Base-by-base conservation (phyloP, 1,140 invertebrate genomes). In the Euura lappo region DNA sequence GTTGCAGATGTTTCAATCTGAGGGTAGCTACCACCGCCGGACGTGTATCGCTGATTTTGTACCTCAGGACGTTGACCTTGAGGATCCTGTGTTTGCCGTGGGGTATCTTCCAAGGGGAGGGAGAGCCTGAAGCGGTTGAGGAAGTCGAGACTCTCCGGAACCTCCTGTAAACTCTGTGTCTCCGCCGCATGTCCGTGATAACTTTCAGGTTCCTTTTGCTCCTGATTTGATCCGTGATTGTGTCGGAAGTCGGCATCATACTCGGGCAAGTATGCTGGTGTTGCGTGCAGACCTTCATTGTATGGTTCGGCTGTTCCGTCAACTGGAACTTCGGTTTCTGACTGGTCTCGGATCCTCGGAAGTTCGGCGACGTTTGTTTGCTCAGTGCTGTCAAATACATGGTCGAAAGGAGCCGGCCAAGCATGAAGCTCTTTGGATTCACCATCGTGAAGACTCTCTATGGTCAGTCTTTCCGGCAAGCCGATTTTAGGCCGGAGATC, bases 341-440 rank as follows among this genome's bases (percentile, higher is more conserved):
- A n/a, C 8, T 8, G 10, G 6, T 8, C 10, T 60, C 13, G 8
- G 13, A 60, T 6, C 3, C 10, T 8, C 51, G n/a, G n/a, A 70
- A 45, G 42, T 45, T 70, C 28, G 11, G 68, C n/a, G n/a, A 69
- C 46, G 46, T 75, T 77, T 0, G 70, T 71, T 7, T 77, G 78
- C 67, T 78, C 75, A 0, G 78, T 78, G 8, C 78, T 75, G 11
- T 84, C 85, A 10, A 78, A 80, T 2, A 78, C 72, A n/a, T 80
- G 80, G 45, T 87, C 85, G 45, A 84, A 86, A 0, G 83, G 81
- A 6, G 81, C 75, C 2, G 85, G 85, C 75, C 84, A 85, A 0
- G 77, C 65, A 28, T 79, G 77, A 2, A 80, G 2, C 43, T 81
- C 79, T 44, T 84, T 85, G 10, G 44, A 64, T 69, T 83, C 80